Percentiles rank a stretch among this genome's conserved stretches.
phyloP scores from a whole-genome alignment of 2,888 invertebrate genomes.

The Dynastes grantii region DNA sequence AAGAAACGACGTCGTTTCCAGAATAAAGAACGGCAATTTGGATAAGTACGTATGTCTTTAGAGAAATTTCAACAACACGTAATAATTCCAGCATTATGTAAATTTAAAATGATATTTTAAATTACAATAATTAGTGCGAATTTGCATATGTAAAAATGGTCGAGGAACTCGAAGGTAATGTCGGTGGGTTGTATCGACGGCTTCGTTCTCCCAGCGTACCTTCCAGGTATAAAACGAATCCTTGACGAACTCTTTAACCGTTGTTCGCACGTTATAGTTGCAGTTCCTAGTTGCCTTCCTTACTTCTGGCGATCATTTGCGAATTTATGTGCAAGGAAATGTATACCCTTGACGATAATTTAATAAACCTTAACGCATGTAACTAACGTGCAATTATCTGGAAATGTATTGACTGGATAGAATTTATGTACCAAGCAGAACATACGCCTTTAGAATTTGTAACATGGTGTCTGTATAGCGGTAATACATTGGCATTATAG shows the following conservation, averaged over 20 bases:
- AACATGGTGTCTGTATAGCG: no score
- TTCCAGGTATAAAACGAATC: slow-evolving; percentile 19
- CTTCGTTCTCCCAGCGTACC: slow-evolving; percentile 10
- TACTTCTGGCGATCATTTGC: slow-evolving; percentile 17
- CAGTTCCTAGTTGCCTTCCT: not conserved
- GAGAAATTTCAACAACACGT: slow-evolving; percentile 34
- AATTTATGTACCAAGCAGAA: not conserved
- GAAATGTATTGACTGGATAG: slow-evolving; percentile 7
- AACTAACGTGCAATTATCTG: slow-evolving; percentile 2
- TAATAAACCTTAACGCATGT: slow-evolving; percentile 10
- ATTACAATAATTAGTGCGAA: slow-evolving; percentile 32
- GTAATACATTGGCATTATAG: no score
- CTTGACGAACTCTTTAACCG: slow-evolving; percentile 15
- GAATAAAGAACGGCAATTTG: slow-evolving; percentile 25
- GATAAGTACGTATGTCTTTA: slow-evolving; percentile 13
- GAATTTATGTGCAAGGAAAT: slow-evolving; percentile 11
- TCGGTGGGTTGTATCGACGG: slow-evolving; percentile 23
- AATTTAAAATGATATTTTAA: slow-evolving; percentile 38
- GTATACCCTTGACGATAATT: slow-evolving; percentile 2
- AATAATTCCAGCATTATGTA: slow-evolving; percentile 41
- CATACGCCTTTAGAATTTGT: not conserved
- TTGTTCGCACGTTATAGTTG: slow-evolving; percentile 7
- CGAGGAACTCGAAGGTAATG: slow-evolving; percentile 29
- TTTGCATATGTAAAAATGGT: slow-evolving; percentile 34
- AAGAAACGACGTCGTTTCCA: slow-evolving; percentile 31